Conservation (phyloP, 2,113 vertebrate species). For the Antennarius striatus region DNA sequence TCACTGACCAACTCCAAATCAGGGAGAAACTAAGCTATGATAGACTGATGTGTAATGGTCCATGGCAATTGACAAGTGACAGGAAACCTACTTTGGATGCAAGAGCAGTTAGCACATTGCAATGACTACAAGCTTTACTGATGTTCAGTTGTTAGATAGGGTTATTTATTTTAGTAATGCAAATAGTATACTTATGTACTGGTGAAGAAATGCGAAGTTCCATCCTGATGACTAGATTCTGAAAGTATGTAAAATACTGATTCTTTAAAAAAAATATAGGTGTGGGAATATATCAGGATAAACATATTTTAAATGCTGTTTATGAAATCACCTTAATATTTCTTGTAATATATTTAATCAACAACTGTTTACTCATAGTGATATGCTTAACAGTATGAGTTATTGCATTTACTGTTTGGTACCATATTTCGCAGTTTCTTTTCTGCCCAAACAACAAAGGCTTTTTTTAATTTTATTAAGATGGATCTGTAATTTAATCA, state of each 20-base stretch:
- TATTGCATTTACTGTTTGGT: background rate
- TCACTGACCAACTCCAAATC: slow-evolving; percentile 61
- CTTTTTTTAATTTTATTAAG: too few species aligned
- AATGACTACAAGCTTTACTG: slow-evolving; percentile 42
- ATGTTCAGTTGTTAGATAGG: slow-evolving; percentile 18
- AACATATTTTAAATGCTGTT: background rate
- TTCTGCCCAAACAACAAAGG: background rate
- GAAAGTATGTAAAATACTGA: background rate
- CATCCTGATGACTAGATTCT: background rate
- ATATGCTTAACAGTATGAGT: background rate
- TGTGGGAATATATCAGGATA: background rate
- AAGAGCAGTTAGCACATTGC: slow-evolving; percentile 49
- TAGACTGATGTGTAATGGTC: slow-evolving; percentile 76
- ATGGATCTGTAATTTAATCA: background rate
- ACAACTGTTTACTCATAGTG: background rate
- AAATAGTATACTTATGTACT: slow-evolving; percentile 10
- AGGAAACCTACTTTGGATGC: slow-evolving; percentile 56
- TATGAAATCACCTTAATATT: background rate
- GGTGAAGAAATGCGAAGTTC: background rate
- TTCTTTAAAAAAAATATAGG: background rate
- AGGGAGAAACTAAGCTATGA: slow-evolving; percentile 49
- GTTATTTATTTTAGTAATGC: slow-evolving; percentile 2
- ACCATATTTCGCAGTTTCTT: background rate
- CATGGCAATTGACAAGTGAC: slow-evolving; percentile 74
- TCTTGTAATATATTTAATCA: background rate